A percentile compares a stretch with the other conserved stretches of the same genome.
These are phyloP conservation scores for Timema cristinae DNA, from an alignment of 2,888 invertebrate species.

Conservation along the genomic window DNA sequence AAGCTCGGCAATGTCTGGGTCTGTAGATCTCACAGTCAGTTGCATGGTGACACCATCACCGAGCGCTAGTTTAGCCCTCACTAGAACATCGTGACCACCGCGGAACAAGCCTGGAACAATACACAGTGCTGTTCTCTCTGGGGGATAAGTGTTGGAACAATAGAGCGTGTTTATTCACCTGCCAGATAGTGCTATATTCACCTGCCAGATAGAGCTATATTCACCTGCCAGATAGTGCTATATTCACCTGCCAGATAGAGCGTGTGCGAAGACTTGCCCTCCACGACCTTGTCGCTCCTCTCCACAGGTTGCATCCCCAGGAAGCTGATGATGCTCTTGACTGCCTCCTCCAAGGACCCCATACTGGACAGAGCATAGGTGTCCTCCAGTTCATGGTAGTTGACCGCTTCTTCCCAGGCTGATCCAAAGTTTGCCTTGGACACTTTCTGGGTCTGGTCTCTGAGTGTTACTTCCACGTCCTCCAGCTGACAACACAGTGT, in stretches of 20 bases:
- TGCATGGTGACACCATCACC: conserved; percentile 89
- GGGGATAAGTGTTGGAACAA: no score
- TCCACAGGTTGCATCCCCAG: conserved; percentile 83
- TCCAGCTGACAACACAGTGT: conserved; percentile 59
- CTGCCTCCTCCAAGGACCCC: conserved; percentile 74
- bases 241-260: conserved; percentile 68
- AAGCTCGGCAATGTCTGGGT: conserved; percentile 81
- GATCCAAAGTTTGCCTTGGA: conserved; percentile 59
- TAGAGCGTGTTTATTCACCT: no score
- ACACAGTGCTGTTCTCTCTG: not conserved
- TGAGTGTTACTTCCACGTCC: conserved; percentile 80
- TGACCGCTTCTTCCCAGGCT: conserved; percentile 64
- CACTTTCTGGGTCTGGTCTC: conserved; percentile 79
- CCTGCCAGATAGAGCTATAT: conserved; percentile 53
- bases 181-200: conserved; percentile 33
- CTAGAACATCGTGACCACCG: conserved; percentile 85
- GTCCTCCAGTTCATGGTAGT: conserved; percentile 73
- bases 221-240: not conserved
- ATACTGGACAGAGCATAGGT: conserved; percentile 85
- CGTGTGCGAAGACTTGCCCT: conserved; percentile 78
- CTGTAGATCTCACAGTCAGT: conserved; percentile 80
- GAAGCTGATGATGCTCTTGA: conserved; percentile 76
- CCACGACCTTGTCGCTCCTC: conserved; percentile 74
- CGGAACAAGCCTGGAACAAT: conserved; percentile 68
- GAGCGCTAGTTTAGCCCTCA: conserved; percentile 74